A percentile compares a stretch with the other conserved stretches of the same genome.
Conservation (phyloP, 1,140 invertebrate genomes). For the Forficula auricularia region DNA sequence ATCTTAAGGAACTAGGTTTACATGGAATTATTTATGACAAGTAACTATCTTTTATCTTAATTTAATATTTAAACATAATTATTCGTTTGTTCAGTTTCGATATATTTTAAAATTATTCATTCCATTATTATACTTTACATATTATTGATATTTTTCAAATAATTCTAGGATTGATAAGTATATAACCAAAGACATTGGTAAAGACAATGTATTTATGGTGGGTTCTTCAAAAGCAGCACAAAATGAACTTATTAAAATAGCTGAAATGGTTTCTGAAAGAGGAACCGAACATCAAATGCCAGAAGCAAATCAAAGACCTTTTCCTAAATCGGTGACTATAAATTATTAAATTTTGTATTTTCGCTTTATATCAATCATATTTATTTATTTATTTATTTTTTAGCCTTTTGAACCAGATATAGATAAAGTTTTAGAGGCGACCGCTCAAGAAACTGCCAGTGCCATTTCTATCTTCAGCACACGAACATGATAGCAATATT, state of each 20-base stretch:
- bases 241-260: too few species aligned
- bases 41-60: slow-evolving; percentile 31
- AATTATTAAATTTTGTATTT: not conserved
- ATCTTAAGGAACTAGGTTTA: slow-evolving; percentile 68
- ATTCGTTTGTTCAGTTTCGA: too few species aligned
- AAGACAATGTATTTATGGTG: too few species aligned
- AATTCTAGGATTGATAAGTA: not conserved
- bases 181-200: too few species aligned
- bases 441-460: not conserved
- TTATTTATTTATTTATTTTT: too few species aligned
- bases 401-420: not conserved
- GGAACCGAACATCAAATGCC: too few species aligned
- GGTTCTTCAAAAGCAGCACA: too few species aligned
- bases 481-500: not conserved
- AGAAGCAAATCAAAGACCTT: not conserved
- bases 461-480: not conserved
- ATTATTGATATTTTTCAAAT: too few species aligned
- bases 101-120: too few species aligned
- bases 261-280: too few species aligned
- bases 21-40: slow-evolving; percentile 91
- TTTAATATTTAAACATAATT: slow-evolving; percentile 9
- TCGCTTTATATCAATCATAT: not conserved
- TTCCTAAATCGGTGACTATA: not conserved
- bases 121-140: too few species aligned
- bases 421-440: not conserved